Base-by-base conservation (phyloP, 2,113 vertebrate species). In the Dinomys branickii region DNA sequence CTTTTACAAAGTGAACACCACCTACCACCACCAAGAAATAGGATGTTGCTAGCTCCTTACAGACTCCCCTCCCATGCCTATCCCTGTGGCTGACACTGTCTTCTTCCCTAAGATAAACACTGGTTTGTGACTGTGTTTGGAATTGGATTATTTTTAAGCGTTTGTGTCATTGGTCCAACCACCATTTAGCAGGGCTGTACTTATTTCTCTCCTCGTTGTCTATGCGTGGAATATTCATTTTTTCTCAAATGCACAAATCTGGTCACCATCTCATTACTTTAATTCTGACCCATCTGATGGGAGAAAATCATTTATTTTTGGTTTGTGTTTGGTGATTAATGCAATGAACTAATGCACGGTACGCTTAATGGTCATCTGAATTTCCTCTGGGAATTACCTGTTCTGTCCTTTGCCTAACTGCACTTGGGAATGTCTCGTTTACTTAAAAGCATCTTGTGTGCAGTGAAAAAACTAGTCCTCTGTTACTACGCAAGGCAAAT, bases 171-270 rank as follows among this genome's bases (percentile, higher is more conserved):
- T 11, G 7, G 30, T 44, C 56, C 59, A 33, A 38, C 14, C 16
- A 47, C 24, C 22, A 6, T 20, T 16, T 12, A 9, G 52, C 28
- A 20, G 44, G 54, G 61, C 28, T 81, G 2, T 47, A 26, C n/a
- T 56, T 73, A 2, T 10, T 28, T 41, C 28, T 33, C 19, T 47
- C n/a, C 58, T 86, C 47, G 2, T 24, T 35, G 63, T 13, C 7
- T 0, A 33, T 0, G 11, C 14, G 1, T 22, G 24, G 17, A n/a
- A 12, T 5, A 20, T n/a, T 28, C 14, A 26, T 47, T 69, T 28
- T 50, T 19, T 75, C 44, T 52, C 52, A 75, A 47, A 69, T 9
- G 52, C 52, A n/a, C 58, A 47, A 65, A 71, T 33, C 24, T 4
- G 28, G 11, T 17, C 47, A 4, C 38, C n/a, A 17, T 12, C 41